A percentile compares a stretch with the other conserved stretches of the same genome.
phyloP scores from a whole-genome alignment of 37 sponge, comb jelly and placozoan species.

The Aplysina aerophoba region DNA sequence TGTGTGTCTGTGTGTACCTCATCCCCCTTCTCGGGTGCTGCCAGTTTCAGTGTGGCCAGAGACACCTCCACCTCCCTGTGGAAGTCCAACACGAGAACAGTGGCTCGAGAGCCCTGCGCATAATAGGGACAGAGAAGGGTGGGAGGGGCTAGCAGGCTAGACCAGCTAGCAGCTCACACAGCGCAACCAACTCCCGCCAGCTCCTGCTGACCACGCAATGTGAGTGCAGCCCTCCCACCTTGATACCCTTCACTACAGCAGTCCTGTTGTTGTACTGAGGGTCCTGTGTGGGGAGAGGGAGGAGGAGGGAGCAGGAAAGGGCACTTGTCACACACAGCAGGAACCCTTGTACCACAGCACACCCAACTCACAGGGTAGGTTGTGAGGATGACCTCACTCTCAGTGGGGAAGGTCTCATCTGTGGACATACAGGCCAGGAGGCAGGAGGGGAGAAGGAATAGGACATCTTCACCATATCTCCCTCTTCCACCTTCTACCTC shows the following conservation, averaged over 20 bases:
- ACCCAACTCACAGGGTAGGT: slow-evolving; percentile 6
- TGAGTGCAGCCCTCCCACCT: not conserved
- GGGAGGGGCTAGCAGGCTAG: too few relatives aligned
- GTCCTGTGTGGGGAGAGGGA: not conserved
- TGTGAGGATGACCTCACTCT: slow-evolving; percentile 71
- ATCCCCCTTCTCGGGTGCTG: slow-evolving; percentile 77
- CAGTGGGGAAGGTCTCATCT: slow-evolving; percentile 52
- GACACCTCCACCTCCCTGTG: slow-evolving; percentile 83
- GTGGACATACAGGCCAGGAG: not conserved
- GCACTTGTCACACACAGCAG: slow-evolving; percentile 47
- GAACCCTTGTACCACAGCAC: not conserved
- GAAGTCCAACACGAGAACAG: slow-evolving; percentile 79
- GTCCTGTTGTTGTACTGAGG: slow-evolving; percentile 15
- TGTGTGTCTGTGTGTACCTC: slow-evolving; percentile 55
- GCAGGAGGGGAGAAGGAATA: not conserved
- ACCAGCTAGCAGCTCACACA: too few relatives aligned
- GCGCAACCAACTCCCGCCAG: too few relatives aligned
- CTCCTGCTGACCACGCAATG: not conserved
- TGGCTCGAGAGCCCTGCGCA: slow-evolving; percentile 51
- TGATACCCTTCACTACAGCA: slow-evolving; percentile 32
- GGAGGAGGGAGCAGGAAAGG: slow-evolving; percentile 23
- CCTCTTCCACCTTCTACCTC: too few relatives aligned
- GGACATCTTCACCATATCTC: not conserved
- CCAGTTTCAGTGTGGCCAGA: slow-evolving; percentile 54
- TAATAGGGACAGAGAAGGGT: too few relatives aligned